These are phyloP conservation scores for Rhyacophila evoluta DNA, from an alignment of 2,888 invertebrate genomes.

Conservation along the genomic window DNA sequence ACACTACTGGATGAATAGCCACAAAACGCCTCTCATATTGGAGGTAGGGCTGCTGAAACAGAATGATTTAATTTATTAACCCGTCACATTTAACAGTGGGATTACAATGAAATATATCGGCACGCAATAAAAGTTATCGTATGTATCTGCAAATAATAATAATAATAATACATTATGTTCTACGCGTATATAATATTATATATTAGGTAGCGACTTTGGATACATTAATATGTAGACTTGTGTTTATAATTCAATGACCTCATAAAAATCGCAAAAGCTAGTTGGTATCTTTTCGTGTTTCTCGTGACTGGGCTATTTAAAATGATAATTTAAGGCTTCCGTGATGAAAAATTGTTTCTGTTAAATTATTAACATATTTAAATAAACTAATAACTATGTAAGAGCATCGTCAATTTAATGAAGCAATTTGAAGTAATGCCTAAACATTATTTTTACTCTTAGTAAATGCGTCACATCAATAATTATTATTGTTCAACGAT, in stretches of 20 bases:
- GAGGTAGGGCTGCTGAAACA: background rate
- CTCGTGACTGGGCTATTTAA: background rate
- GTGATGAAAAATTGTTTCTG: slow-evolving; percentile 20
- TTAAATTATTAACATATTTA: background rate
- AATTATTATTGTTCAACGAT: no score
- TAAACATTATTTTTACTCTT: no score
- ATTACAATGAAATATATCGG: slow-evolving; percentile 26
- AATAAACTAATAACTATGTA: background rate
- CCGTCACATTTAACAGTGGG: background rate
- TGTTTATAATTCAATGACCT: slow-evolving; percentile 5
- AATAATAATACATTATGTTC: background rate
- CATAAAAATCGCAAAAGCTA: background rate
- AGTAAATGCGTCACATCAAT: no score
- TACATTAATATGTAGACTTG: background rate
- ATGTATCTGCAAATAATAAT: background rate
- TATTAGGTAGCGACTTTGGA: background rate
- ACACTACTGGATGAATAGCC: background rate
- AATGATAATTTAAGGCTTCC: slow-evolving; percentile 11
- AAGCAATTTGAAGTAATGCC: no score
- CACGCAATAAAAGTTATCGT: slow-evolving; percentile 1
- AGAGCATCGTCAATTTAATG: no score
- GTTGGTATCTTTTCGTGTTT: background rate
- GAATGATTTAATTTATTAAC: background rate
- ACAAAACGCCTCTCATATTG: background rate
- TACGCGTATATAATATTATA: background rate